phyloP scores from a whole-genome alignment of 2,888 invertebrate species.

The Mythimna albipuncta region DNA sequence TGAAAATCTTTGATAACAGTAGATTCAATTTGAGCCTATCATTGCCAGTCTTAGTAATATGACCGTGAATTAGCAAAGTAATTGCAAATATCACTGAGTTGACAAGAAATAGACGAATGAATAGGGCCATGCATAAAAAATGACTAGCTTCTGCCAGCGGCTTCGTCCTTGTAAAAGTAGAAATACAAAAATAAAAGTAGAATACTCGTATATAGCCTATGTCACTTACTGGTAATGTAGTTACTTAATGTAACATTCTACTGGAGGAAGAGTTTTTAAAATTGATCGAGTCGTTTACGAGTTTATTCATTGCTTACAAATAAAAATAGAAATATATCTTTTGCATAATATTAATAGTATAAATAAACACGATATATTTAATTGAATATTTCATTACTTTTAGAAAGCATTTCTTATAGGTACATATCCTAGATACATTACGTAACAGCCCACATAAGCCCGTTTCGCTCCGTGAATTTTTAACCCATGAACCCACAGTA shows the following conservation, averaged over 20 bases:
- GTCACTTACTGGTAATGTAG: too few relatives aligned
- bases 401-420: neutral
- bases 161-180: too few relatives aligned
- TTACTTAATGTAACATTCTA: too few relatives aligned
- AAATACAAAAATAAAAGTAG: too few relatives aligned
- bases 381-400: neutral
- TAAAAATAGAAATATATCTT: too few relatives aligned
- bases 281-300: too few relatives aligned
- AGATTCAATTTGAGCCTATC: neutral
- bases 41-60: neutral
- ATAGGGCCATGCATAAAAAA: neutral
- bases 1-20: neutral
- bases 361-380: too few relatives aligned
- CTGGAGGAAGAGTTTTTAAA: too few relatives aligned
- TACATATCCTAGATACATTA: neutral
- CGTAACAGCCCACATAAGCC: neutral
- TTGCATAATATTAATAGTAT: too few relatives aligned
- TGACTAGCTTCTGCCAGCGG: too few relatives aligned
- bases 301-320: too few relatives aligned
- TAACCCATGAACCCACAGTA: slow-evolving; percentile 16
- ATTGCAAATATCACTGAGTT: neutral
- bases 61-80: neutral
- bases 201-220: too few relatives aligned
- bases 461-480: slow-evolving; percentile 33
- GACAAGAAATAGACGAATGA: neutral